phyloP scores from a whole-genome alignment of 2,113 vertebrate species.

The Elephas maximus region DNA sequence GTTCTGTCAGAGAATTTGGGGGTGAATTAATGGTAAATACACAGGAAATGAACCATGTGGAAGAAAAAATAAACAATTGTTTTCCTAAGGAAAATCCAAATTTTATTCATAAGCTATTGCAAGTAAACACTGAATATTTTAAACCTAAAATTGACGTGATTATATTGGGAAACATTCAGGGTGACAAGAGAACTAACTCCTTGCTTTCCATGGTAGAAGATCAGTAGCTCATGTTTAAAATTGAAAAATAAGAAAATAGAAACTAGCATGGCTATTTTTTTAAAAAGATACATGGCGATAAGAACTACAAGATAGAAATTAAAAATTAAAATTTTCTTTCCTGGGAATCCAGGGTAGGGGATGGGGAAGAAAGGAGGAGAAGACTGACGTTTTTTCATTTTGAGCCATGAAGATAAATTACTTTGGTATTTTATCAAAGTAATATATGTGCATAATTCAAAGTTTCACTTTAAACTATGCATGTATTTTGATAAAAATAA shows the following conservation, averaged over 20 bases:
- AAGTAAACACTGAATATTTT: neutral
- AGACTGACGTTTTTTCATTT: neutral
- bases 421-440: no score
- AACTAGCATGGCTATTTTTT: neutral
- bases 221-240: neutral
- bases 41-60: neutral
- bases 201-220: neutral
- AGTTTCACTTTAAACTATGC: no score
- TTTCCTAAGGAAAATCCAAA: neutral
- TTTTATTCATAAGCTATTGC: neutral
- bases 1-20: neutral
- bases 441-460: no score
- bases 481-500: neutral
- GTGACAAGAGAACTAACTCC: neutral
- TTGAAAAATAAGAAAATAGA: neutral
- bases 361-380: neutral
- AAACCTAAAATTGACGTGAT: neutral
- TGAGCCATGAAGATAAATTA: neutral
- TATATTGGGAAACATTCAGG: neutral
- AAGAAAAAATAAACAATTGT: neutral
- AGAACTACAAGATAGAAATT: neutral
- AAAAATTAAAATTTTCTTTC: neutral
- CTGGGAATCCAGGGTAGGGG: no score
- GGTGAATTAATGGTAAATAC: neutral
- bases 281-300: neutral